Conservation (phyloP, 2,888 invertebrate genomes). For the Rhopalosiphum nymphaeae region DNA sequence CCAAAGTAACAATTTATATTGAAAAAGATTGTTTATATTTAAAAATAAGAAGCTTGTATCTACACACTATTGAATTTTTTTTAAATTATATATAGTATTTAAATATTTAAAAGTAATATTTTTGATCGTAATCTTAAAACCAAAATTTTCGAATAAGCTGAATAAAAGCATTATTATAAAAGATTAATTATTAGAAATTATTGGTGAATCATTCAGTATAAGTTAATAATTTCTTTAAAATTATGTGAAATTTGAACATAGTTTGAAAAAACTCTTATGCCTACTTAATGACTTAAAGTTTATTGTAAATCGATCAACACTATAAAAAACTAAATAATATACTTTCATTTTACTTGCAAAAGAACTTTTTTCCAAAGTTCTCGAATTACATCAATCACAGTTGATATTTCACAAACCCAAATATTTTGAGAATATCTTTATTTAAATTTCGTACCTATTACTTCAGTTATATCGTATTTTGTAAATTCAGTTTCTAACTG, state of each 20-base stretch:
- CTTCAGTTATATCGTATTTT: background rate
- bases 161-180: background rate
- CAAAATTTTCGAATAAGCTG: background rate
- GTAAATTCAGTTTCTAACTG: background rate
- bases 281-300: background rate
- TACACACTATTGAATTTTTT: background rate
- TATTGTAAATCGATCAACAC: conserved; percentile 22
- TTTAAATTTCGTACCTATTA: background rate
- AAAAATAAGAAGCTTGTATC: background rate
- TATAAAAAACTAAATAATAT: background rate
- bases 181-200: background rate
- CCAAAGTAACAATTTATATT: background rate
- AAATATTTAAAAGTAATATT: background rate
- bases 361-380: conserved; percentile 8
- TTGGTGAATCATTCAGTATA: background rate
- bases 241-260: background rate
- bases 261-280: background rate
- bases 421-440: conserved; percentile 16
- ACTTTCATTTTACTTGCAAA: background rate
- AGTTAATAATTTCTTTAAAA: background rate
- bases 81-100: background rate
- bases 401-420: background rate
- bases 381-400: conserved; percentile 13
- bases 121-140: background rate
- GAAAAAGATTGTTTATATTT: background rate